Base-by-base conservation (phyloP, 2,113 vertebrate species). In the Pomatostomus ruficeps region DNA sequence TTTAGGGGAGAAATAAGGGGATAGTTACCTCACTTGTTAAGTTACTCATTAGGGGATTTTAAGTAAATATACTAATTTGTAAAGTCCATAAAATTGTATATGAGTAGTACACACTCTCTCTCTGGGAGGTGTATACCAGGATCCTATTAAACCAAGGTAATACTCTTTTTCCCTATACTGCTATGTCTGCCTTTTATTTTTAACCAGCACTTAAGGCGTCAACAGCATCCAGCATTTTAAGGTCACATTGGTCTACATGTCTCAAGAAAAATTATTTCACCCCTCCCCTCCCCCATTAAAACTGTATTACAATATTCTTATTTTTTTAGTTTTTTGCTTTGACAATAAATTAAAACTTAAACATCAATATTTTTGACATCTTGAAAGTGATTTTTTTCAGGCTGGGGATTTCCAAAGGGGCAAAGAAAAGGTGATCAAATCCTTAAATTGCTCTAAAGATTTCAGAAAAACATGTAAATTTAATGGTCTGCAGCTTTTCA, bases 401-500 rank as follows among this genome's bases (percentile, higher is more conserved):
- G 5, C 35, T 59, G 24, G 3, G 5, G 22, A 43, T 66, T 92
- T 73, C 22, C 19, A 68, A 68, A 48, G 18, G 15, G 40, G 29
- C 0, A 1, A 1, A 6, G 9, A 40, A 23, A 68, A 70, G 45
- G 38, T 2, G 1, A 54, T 42, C 8, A 71, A n/a, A 62, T 70
- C 43, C 74, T 91, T 22, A 58, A 72, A 76, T 35, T 85, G n/a
- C n/a, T 91, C n/a, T 46, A 58, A n/a, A 46, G 42, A 82, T 83
- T 88, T 94, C 24, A 62, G 51, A 90, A 85, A 85, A 94, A 61
- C 11, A 22, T 20, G 33, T 49, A 88, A 48, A 40, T 61, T 79
- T 88, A 70, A 52, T 45, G 28, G 20, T 33, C 43, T 91, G 58
- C n/a, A 78, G 74, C 52, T 96, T 94, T 96, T 62, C 57, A 51